Conservation (phyloP, 2,113 vertebrate species). For the Barbus barbus region DNA sequence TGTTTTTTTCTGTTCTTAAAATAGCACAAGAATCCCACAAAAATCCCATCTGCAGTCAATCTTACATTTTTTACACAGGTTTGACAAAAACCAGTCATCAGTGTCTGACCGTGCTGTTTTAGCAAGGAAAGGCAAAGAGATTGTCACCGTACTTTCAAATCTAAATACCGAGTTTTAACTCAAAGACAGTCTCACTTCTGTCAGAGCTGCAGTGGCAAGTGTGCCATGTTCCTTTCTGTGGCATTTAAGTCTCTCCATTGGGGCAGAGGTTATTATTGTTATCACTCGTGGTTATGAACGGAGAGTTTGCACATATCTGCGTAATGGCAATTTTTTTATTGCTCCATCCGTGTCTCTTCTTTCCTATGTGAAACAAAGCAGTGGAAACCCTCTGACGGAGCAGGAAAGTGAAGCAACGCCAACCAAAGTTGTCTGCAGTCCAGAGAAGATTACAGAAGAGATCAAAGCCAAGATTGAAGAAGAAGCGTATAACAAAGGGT, state of each 20-base stretch:
- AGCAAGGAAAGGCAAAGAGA: slow-evolving; percentile 53
- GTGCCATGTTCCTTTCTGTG: too few relatives aligned
- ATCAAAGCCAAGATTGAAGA: slow-evolving; percentile 90
- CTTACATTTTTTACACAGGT: too few relatives aligned
- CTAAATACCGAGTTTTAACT: not conserved
- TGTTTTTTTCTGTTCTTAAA: slow-evolving; percentile 51
- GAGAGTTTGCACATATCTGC: slow-evolving; percentile 36
- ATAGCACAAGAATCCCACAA: slow-evolving; percentile 54
- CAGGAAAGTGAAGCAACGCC: slow-evolving; percentile 77
- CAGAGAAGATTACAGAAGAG: slow-evolving; percentile 85
- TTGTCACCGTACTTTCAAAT: not conserved
- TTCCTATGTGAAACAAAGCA: slow-evolving; percentile 77
- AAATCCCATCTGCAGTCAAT: slow-evolving; percentile 51
- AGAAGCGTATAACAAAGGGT: slow-evolving; percentile 93
- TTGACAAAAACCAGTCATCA: slow-evolving; percentile 67
- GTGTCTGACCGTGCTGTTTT: slow-evolving; percentile 51
- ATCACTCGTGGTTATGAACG: slow-evolving; percentile 44
- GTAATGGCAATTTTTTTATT: slow-evolving; percentile 39
- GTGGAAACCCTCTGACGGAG: slow-evolving; percentile 84
- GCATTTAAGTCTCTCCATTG: slow-evolving; percentile 28
- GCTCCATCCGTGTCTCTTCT: slow-evolving; percentile 59
- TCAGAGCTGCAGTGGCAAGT: not conserved
- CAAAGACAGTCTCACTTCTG: slow-evolving; percentile 29
- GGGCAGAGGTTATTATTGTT: slow-evolving; percentile 26
- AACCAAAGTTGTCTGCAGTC: slow-evolving; percentile 70